Conservation (phyloP, 1,140 invertebrate genomes). For the Cherax quadricarinatus region DNA sequence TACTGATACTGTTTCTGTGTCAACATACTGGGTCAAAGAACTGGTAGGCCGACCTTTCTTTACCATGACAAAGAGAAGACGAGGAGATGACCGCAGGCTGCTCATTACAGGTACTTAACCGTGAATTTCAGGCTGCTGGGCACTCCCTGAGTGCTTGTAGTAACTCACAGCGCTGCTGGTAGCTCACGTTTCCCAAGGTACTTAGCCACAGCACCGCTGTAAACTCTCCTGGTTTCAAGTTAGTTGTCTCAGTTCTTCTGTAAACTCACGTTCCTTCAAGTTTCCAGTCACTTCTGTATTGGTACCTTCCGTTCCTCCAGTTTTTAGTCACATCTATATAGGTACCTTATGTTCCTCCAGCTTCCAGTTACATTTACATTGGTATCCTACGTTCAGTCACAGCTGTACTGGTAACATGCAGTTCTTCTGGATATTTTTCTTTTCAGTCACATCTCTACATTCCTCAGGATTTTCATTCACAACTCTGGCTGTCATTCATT, state of each 20-base stretch:
- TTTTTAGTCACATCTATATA: no score
- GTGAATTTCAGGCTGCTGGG: neutral
- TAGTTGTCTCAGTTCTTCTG: neutral
- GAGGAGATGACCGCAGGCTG: neutral
- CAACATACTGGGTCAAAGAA: slow-evolving; percentile 14
- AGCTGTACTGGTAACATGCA: no score
- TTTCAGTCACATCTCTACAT: neutral
- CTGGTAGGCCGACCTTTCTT: slow-evolving; percentile 48
- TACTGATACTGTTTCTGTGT: slow-evolving; percentile 15
- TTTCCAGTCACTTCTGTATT: no score
- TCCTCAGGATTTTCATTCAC: neutral
- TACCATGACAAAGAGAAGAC: slow-evolving; percentile 14
- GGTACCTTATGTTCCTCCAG: no score
- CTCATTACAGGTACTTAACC: slow-evolving; percentile 24
- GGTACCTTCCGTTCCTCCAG: no score
- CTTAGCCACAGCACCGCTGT: neutral
- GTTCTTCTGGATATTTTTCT: neutral
- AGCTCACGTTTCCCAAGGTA: neutral
- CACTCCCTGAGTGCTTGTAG: neutral
- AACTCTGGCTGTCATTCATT: neutral
- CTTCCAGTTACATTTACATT: no score
- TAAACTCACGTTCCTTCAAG: neutral
- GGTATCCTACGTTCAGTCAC: no score
- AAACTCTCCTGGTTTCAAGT: neutral
- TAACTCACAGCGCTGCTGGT: neutral